Conservation (phyloP, 2,113 vertebrate species). For the Pangasianodon gigas region DNA sequence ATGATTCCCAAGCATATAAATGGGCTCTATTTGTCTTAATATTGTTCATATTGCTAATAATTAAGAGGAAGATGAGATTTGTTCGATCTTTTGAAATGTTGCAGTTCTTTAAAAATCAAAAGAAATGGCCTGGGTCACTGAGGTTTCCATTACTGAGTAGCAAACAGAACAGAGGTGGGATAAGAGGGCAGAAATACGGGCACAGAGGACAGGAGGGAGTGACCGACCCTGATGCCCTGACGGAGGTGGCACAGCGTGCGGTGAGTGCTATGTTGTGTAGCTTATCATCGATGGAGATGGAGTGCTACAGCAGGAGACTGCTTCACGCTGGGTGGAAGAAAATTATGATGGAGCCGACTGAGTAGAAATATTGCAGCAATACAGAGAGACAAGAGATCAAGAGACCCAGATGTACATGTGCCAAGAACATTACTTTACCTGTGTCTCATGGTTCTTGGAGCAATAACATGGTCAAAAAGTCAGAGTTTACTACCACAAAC, state of each 20-base stretch:
- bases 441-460: slow-evolving; percentile 76
- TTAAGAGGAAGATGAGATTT: not conserved
- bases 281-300: slow-evolving; percentile 17
- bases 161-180: not conserved
- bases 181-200: not conserved
- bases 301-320: slow-evolving; percentile 37
- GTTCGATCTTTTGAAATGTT: not conserved
- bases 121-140: not conserved
- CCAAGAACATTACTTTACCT: slow-evolving; percentile 60
- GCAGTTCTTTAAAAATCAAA: not conserved
- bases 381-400: slow-evolving; percentile 28
- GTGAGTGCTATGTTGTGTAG: slow-evolving; percentile 69
- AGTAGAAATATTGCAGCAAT: slow-evolving; percentile 28
- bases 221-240: slow-evolving; percentile 46
- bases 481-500: not conserved
- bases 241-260: slow-evolving; percentile 63
- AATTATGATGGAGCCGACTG: slow-evolving; percentile 18
- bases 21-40: not conserved
- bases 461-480: not conserved
- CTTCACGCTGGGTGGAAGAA: slow-evolving; percentile 43
- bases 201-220: not conserved
- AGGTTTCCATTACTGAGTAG: slow-evolving; percentile 10
- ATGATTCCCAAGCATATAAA: not conserved
- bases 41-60: not conserved
- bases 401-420: not conserved